Conservation (phyloP, 2,888 invertebrate genomes). For the Spodoptera littoralis region DNA sequence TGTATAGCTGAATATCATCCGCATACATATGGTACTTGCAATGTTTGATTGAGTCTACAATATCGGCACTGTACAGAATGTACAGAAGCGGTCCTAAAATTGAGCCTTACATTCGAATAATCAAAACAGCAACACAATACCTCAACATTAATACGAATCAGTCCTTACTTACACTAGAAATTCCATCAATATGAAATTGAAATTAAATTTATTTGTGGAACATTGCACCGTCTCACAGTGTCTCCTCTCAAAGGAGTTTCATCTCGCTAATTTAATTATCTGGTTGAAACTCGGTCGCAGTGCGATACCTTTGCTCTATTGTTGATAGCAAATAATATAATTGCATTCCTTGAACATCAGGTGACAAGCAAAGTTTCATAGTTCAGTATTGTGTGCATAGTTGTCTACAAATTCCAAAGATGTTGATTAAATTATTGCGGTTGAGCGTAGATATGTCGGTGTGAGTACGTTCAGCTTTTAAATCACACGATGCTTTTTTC, state of each 20-base stretch:
- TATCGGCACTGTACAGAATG: too few relatives aligned
- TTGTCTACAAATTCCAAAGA: background rate
- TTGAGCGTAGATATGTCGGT: too few relatives aligned
- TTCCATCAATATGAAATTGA: constrained; percentile 27
- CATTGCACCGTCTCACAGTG: constrained; percentile 35
- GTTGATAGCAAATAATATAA: constrained; percentile 60
- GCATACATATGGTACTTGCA: too few relatives aligned
- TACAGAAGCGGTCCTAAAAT: too few relatives aligned
- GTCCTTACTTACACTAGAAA: constrained; percentile 12
- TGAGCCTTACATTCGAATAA: too few relatives aligned
- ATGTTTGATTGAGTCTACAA: too few relatives aligned
- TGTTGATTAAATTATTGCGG: too few relatives aligned
- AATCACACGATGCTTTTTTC: too few relatives aligned
- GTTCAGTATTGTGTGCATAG: constrained; percentile 14
- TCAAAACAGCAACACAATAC: background rate
- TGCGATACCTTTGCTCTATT: constrained; percentile 52
- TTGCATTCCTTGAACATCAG: constrained; percentile 46
- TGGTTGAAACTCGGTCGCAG: constrained; percentile 65
- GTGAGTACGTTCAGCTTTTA: too few relatives aligned
- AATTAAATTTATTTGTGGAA: constrained; percentile 47
- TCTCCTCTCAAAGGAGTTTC: constrained; percentile 61
- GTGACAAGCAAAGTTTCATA: constrained; percentile 24
- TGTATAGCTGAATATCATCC: too few relatives aligned
- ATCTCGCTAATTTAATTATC: constrained; percentile 79
- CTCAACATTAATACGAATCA: background rate